These are phyloP conservation scores for Nomada flava DNA, from an alignment of 2,888 invertebrate genomes.

Conservation along the genomic window DNA sequence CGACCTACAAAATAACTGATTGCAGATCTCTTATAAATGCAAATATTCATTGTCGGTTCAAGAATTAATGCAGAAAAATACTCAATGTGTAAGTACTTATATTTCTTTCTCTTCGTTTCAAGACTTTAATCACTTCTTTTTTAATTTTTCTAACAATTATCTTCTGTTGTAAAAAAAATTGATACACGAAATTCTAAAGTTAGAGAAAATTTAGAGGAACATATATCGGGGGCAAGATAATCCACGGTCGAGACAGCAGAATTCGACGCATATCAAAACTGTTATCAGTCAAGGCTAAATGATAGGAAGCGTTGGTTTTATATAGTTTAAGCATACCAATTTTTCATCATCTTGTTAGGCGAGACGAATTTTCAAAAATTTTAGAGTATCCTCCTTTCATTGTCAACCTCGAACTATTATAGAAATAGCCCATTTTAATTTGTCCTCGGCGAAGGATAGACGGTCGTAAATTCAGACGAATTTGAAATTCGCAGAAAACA, in stretches of 20 bases:
- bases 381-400: conserved; percentile 19
- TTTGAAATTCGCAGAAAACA: conserved; percentile 18
- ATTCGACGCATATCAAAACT: conserved; percentile 29
- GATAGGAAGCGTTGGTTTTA: conserved; percentile 44
- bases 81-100: no score
- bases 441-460: conserved; percentile 23
- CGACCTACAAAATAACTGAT: conserved; percentile 28
- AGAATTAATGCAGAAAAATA: not conserved
- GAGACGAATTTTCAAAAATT: not conserved
- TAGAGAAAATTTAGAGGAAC: not conserved
- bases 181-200: not conserved
- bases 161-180: not conserved
- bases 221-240: conserved; percentile 12
- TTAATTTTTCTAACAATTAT: not conserved
- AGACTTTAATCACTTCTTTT: not conserved
- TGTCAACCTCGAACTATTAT: not conserved
- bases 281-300: conserved; percentile 67
- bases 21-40: conserved; percentile 13
- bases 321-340: conserved; percentile 15
- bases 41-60: not conserved
- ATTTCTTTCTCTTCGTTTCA: not conserved
- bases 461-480: conserved; percentile 3
- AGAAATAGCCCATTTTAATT: conserved; percentile 27
- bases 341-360: no score
- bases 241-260: conserved; percentile 34